Evolutionary conservation across 2,113 vertebrate species (phyloP).

Genomic region (Coregonus clupeaformis): DNA sequence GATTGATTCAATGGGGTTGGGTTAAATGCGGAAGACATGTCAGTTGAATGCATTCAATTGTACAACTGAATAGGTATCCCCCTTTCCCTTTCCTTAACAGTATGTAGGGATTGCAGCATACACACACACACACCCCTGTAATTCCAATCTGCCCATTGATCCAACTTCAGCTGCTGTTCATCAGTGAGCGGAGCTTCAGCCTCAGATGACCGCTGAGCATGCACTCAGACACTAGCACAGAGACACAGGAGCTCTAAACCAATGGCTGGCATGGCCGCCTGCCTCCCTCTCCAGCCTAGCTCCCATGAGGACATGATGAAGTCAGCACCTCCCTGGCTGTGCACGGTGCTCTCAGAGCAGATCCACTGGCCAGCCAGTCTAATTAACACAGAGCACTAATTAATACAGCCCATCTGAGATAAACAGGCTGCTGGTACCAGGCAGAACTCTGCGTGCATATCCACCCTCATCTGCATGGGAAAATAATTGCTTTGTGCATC

Average conservation of each 20-base stretch:
- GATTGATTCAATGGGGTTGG: no score
- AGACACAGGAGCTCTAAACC: constrained; percentile 10
- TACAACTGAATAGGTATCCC: no score
- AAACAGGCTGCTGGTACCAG: background rate
- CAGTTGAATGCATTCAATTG: no score
- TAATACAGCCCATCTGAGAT: background rate
- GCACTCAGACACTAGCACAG: constrained; percentile 3
- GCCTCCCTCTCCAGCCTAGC: background rate
- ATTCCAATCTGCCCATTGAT: constrained; percentile 51
- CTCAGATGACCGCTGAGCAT: constrained; percentile 17
- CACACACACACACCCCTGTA: background rate
- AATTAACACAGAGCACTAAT: constrained; percentile 48
- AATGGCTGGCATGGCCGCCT: no score
- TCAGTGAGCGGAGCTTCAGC: background rate
- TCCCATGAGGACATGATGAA: background rate
- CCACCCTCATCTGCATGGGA: background rate
- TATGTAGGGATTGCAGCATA: no score
- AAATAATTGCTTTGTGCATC: constrained; percentile 16
- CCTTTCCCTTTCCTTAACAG: no score
- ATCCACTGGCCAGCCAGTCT: constrained; percentile 42
- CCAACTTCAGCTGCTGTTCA: constrained; percentile 24
- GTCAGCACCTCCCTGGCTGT: no score
- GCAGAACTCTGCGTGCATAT: background rate
- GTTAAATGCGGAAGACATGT: no score
- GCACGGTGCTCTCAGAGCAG: no score